Evolutionary conservation across 1,140 invertebrate species (phyloP), one percentile per base, ranked within the genome.

Genomic region (Drosophila grimshawi): DNA sequence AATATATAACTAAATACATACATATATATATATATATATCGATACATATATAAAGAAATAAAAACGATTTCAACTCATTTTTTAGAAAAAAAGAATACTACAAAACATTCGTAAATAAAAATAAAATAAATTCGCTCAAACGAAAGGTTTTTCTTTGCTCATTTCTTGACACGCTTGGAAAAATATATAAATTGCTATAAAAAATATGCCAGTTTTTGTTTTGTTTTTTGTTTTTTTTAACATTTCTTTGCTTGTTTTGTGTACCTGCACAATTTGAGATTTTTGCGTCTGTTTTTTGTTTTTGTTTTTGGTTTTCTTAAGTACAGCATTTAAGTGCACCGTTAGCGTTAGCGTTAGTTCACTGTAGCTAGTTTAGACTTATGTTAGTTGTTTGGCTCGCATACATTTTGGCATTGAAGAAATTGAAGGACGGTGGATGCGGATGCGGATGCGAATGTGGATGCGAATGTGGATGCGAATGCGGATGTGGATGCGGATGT

Each of bases 251-350:
- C 32, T 80, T 46, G 29, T 53, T 49, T 74, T 73, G 83, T 88
- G 83, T 89, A 83, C 83, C 83, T 88, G 83, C 83, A 89, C 85
- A 72, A 88, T 77, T 66, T 86, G 83, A 86, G 83, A 86, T 86
- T 83, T 75, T 48, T 59, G 57, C 48, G 63, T 78, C 67, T 55
- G 66, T 76, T 46, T 67, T 81, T 19, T 19, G 19, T 0, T 19
- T 19, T 19, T 19, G 11, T n/a, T 78, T 64, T 61, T 62, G 35
- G 3, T 52, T 62, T 61, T 75, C 52, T 88, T 85, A 86, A 86
- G 83, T 86, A 86, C 83, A 88, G 69, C 83, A 76, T 65, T 76
- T 86, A 86, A 83, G 83, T 86, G 85, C 86, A 86, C 81, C 81
- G 81, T 67, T 81, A 56, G 53, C 46, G 19, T 61, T 30, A 62